Base-by-base conservation (phyloP, 2,888 invertebrate genomes). In the Folsomia candida region DNA sequence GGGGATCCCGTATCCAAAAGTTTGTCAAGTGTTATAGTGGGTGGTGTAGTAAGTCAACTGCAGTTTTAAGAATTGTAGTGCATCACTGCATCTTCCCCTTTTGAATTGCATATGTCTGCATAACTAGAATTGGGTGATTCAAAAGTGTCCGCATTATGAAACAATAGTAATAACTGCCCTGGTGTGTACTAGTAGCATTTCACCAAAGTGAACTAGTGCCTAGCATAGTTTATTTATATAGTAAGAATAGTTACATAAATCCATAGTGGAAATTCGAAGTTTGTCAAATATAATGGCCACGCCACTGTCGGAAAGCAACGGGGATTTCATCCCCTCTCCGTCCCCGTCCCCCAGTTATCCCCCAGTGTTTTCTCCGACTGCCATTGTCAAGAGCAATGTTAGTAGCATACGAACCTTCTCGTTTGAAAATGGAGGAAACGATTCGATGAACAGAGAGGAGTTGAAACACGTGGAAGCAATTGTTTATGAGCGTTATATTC, bases 401-500 rank as follows among this genome's bases (percentile, higher is more conserved):
- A 51, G 27, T 18, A 24, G 61, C 4, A 64, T 57, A 11, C 3
- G 54, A 27, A 27, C 65, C 1, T 79, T 78, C 65, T 69, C 75
- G 2, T 77, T 62, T 71, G 79, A 79, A 69, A 78, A 79, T 70
- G 78, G 77, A 18, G 73, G 75, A 18, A 69, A 59, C 63, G 73
- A 74, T 20, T 37, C 62, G 9, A 79, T 77, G 79, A 72, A 74
- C 27, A 72, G 69, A 37, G 79, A 79, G 51, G 79, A 75, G 58
- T 57, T 79, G 51, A 77, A 77, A 71, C 72, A 72, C 57, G 73
- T 78, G 4, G 77, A 79, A 28, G 74, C 76, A 26, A 66, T 74
- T 57, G 76, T 78, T n/a, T 79, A 75, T 69, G 79, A 79, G 59
- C 71, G 77, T 4, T 75, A 77, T 59, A 78, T 78, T 37, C 59